Evolutionary conservation across 2,888 invertebrate species (phyloP).

Genomic region (Athalia rosae): DNA sequence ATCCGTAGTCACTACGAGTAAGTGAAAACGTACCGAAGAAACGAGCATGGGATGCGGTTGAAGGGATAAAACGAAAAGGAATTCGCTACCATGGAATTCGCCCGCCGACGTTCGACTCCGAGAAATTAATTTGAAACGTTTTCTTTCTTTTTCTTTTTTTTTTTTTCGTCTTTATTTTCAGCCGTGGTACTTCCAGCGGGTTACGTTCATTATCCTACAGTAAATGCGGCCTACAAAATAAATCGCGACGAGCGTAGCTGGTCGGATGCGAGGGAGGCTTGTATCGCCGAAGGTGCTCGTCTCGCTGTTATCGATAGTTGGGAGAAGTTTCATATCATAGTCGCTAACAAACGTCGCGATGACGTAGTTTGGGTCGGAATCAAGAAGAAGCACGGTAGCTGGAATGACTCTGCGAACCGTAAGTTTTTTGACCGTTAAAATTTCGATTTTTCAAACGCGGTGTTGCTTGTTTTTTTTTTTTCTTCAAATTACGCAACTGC

Average conservation of each 20-base stretch:
- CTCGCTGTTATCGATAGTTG: conserved; percentile 14
- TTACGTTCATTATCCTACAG: conserved; percentile 10
- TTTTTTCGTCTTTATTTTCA: not conserved
- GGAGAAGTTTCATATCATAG: not conserved
- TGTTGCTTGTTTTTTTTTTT: no score
- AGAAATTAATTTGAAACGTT: not conserved
- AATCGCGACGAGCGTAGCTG: not conserved
- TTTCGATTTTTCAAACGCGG: not conserved
- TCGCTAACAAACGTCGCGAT: not conserved
- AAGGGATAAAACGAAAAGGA: not conserved
- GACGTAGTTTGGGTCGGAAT: conserved; percentile 13
- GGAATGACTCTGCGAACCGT: conserved; percentile 12
- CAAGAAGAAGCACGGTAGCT: not conserved
- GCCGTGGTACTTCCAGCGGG: conserved; percentile 3
- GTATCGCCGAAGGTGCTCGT: conserved; percentile 27
- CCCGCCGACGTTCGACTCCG: not conserved
- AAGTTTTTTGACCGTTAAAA: not conserved
- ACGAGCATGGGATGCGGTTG: not conserved
- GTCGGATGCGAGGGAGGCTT: not conserved
- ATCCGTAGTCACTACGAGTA: not conserved
- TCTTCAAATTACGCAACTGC: no score
- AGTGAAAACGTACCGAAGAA: not conserved
- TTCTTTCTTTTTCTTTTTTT: no score
- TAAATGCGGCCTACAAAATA: conserved; percentile 7
- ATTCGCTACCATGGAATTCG: not conserved